Percentiles rank a stretch among this genome's conserved stretches.
Conservation (phyloP, 92 coral and sea anemone genomes). For the Muricea muricata region DNA sequence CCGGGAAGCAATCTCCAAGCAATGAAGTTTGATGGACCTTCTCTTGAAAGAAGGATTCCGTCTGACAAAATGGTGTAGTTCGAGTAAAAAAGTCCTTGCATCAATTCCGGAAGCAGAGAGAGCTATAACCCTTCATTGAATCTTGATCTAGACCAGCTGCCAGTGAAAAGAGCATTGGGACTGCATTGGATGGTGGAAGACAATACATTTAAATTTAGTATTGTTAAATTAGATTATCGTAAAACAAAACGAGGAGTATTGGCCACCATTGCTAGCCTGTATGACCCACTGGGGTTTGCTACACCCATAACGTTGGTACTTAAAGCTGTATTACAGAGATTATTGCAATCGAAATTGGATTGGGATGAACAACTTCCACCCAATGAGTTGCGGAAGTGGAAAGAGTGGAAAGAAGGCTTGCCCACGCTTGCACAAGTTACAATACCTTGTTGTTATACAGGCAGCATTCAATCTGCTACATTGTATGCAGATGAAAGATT, state of each 20-base stretch:
- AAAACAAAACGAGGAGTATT: neutral
- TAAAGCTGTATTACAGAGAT: neutral
- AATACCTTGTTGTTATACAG: neutral
- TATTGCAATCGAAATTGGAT: neutral
- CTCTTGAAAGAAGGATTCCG: slow-evolving; percentile 8
- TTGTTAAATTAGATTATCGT: neutral
- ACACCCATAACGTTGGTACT: neutral
- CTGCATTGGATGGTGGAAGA: neutral
- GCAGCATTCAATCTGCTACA: neutral
- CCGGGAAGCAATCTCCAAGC: neutral
- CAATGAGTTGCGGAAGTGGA: neutral
- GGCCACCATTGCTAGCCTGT: neutral
- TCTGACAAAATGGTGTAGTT: neutral
- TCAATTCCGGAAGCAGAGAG: slow-evolving; percentile 49
- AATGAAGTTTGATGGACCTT: neutral
- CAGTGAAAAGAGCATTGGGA: slow-evolving; percentile 14
- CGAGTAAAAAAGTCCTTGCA: slow-evolving; percentile 22
- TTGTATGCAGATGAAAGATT: neutral
- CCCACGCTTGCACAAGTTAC: neutral
- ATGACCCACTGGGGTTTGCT: neutral
- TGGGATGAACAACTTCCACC: neutral
- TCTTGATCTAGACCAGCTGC: neutral
- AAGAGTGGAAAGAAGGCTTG: neutral
- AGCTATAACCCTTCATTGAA: neutral
- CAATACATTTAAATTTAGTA: neutral